Evolutionary conservation across 2,113 vertebrate species (phyloP).

Genomic region (Myocastor coypus): DNA sequence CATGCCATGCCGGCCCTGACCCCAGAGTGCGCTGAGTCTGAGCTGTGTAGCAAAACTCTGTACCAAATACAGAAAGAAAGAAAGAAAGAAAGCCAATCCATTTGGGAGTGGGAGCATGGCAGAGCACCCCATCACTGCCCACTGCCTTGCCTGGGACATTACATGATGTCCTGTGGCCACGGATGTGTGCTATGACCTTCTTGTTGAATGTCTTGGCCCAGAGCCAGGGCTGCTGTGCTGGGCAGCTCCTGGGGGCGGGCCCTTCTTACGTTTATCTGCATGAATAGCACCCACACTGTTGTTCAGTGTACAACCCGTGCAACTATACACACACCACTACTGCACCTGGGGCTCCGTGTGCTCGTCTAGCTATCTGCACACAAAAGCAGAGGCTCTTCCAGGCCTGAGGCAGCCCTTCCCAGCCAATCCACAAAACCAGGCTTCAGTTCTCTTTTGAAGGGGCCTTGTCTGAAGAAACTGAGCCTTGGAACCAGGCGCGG

Average conservation of each 20-base stretch:
- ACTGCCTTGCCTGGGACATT: background rate
- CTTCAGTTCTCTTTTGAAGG: background rate
- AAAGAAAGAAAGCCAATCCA: background rate
- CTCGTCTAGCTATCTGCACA: background rate
- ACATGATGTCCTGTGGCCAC: background rate
- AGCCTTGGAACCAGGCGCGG: background rate
- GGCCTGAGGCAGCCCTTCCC: background rate
- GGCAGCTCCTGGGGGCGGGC: background rate
- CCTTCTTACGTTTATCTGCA: fast-evolving
- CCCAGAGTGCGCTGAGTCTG: no score
- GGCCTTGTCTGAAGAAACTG: background rate
- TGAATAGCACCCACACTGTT: background rate
- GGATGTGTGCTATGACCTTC: background rate
- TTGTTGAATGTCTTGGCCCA: background rate
- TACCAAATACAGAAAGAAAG: no score
- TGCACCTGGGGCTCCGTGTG: background rate
- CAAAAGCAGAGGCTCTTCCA: background rate
- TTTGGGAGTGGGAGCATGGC: no score
- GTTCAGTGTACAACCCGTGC: background rate
- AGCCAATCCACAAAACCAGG: background rate
- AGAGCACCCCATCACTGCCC: background rate
- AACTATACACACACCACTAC: background rate
- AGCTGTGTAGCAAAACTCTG: no score
- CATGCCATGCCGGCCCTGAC: no score
- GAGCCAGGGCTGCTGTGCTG: background rate